Base-by-base conservation (phyloP, 2,888 invertebrate genomes). In the Watsonalla cultraria region DNA sequence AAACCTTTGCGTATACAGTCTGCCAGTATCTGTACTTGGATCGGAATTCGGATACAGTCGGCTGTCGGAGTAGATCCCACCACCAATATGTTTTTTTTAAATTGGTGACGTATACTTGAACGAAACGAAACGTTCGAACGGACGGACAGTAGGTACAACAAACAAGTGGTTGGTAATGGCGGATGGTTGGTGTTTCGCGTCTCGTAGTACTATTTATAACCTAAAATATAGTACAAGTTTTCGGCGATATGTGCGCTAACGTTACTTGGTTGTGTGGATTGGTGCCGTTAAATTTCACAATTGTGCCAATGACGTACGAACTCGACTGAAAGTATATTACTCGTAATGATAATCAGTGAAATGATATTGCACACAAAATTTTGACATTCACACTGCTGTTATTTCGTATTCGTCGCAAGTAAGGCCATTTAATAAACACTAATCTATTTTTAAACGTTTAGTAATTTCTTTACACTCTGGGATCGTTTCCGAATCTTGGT, bases 161-260 rank as follows among this genome's bases (percentile, higher is more conserved):
- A 83, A 86, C 85, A 86, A 87, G 86, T 86, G 84, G 78, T 84
- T 78, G 80, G 86, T 90, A 91, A 91, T 91, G 91, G 91, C 91
- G 91, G 89, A 89, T 86, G 82, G 89, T 86, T 85, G 87, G 83
- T 85, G 86, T 86, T 87, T 90, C 88, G 91, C 90, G 88, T 90
- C 90, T 82, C 86, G 82, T 84, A 86, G 87, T 86, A 90, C 91
- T 91, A 91, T 91, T 91, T 91, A 87, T 91, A 91, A 91, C 91
- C 91, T 91, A 88, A 90, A 91, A 90, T 84, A 90, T 86, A 90
- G 87, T 88, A 90, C 85, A 86, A 90, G 89, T 89, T 91, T 90
- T 90, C 88, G 88, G 86, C 90, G 90, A 91, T 90, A 90, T 91
- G 91, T 90, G 86, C 86, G 84, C 86, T 90, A 89, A 90, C 85